Base-by-base conservation (phyloP, 2,113 vertebrate genomes). In the Electrona antarctica region DNA sequence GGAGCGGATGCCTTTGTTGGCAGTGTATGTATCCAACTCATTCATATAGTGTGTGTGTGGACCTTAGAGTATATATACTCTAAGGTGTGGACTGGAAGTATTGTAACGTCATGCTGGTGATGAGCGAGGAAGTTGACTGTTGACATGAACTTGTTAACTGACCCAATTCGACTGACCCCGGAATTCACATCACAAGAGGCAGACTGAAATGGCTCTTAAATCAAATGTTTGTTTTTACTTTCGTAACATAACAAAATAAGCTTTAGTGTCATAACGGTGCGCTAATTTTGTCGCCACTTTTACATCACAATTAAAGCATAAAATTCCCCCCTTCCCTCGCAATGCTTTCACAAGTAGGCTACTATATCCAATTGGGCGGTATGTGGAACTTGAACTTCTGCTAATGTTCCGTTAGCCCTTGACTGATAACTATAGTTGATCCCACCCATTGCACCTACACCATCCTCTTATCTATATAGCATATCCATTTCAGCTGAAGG, bases 1-100 rank as follows among this genome's bases (percentile, higher is more conserved):
- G 96, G 96, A 69, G 96, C 96, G 81, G 96, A 98, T 80, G 95
- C 97, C 60, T 98, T 98, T 76, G 94, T 94, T 3, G 93, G 88
- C 60, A 91, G 88, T 8, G 90, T 93, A 69, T 29, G 90, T 71
- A 47, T 7, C 3, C 14, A 3, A 15, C 7, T 51, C 8, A 0
- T 3, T 9, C 3, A 3, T 3, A 1, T 2, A 21, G 21, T 21
- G 21, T 21, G 21, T 21, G n/a, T n/a, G n/a, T n/a, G n/a, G n/a
- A n/a, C n/a, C n/a, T n/a, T n/a, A n/a, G n/a, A n/a, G n/a, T n/a
- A n/a, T n/a, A n/a, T n/a, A n/a, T n/a, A n/a, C n/a, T n/a, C n/a
- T n/a, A n/a, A n/a, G n/a, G n/a, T n/a, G 21, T 21, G 21, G 21
- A 21, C 21, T 58, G 48, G 0, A 0, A 0, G 4, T 2, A 9